A percentile compares a stretch with the other conserved stretches of the same genome.
These are phyloP conservation scores for Unio pictorum DNA, from an alignment of 2,888 invertebrate species.

Conservation along the genomic window DNA sequence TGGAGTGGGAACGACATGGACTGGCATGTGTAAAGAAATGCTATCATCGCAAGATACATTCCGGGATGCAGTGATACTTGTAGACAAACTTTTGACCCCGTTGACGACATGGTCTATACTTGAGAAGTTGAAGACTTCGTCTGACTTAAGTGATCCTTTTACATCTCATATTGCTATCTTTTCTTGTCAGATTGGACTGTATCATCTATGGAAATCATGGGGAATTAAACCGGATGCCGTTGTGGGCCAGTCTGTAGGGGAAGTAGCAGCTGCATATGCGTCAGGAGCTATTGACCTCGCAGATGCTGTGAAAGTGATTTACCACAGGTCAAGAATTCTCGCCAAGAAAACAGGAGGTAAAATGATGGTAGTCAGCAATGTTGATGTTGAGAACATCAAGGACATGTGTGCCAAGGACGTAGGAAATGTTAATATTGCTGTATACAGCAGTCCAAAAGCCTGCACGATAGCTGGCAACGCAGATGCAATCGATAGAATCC, in stretches of 20 bases:
- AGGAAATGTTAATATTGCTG: constrained; percentile 30
- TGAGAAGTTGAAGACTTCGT: constrained; percentile 20
- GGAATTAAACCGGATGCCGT: constrained; percentile 39
- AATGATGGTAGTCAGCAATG: constrained; percentile 41
- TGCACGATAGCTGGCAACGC: constrained; percentile 48
- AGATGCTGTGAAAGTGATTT: constrained; percentile 43
- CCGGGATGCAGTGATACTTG: constrained; percentile 26
- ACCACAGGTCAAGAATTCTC: constrained; percentile 32
- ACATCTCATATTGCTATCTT: constrained; percentile 48
- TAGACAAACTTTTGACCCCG: constrained; percentile 30
- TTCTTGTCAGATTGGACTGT: constrained; percentile 40
- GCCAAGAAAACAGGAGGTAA: constrained; percentile 22
- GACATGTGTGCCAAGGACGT: constrained; percentile 11
- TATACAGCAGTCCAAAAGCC: constrained; percentile 41
- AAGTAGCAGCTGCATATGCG: constrained; percentile 47
- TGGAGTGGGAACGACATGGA: constrained; percentile 59
- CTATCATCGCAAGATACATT: constrained; percentile 33
- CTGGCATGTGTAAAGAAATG: constrained; percentile 53
- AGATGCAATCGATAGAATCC: constrained; percentile 15
- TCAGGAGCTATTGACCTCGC: constrained; percentile 30
- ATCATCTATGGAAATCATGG: constrained; percentile 29
- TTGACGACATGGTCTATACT: constrained; percentile 33
- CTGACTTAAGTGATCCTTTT: constrained; percentile 29
- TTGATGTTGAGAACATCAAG: constrained; percentile 18
- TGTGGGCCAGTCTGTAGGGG: constrained; percentile 53